Evolutionary conservation across 2,797 vertebrate genomes (phyloP).

Genomic region (Platyrinchus mystaceus): DNA sequence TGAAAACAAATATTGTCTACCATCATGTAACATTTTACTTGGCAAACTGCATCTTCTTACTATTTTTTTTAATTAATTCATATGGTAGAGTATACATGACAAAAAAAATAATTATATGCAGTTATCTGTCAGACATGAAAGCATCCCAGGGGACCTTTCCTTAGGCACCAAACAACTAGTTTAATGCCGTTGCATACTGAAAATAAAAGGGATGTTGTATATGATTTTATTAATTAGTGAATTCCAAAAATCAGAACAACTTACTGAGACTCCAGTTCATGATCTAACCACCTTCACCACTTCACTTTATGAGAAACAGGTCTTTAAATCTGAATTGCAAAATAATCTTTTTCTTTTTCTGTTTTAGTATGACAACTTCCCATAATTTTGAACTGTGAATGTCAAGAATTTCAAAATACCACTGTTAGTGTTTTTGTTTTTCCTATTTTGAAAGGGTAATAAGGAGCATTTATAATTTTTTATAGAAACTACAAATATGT

Average conservation of each 20-base stretch:
- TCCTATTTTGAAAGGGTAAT: neutral
- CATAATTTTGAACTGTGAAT: neutral
- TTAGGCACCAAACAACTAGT: neutral
- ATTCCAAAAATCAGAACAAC: neutral
- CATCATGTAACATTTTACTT: neutral
- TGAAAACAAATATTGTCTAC: neutral
- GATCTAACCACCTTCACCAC: neutral
- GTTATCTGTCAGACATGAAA: slow-evolving; percentile 35
- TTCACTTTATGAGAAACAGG: neutral
- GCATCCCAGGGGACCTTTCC: neutral
- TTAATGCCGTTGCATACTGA: neutral
- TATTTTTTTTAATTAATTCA: slow-evolving; percentile 39
- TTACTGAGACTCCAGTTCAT: neutral
- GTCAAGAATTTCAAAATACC: neutral
- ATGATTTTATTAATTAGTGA: neutral
- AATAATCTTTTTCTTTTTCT: neutral
- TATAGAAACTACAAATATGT: neutral
- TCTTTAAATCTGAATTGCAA: neutral
- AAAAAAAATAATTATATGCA: slow-evolving; percentile 7
- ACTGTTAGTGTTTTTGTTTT: neutral
- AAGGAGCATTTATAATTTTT: neutral
- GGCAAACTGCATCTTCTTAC: slow-evolving; percentile 9
- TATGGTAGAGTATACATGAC: neutral
- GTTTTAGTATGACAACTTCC: neutral
- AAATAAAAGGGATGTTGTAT: slow-evolving; percentile 6